Percentiles rank a stretch among this genome's conserved stretches.
Evolutionary conservation across 2,113 vertebrate genomes (phyloP).

Genomic region (Microtus oregoni): DNA sequence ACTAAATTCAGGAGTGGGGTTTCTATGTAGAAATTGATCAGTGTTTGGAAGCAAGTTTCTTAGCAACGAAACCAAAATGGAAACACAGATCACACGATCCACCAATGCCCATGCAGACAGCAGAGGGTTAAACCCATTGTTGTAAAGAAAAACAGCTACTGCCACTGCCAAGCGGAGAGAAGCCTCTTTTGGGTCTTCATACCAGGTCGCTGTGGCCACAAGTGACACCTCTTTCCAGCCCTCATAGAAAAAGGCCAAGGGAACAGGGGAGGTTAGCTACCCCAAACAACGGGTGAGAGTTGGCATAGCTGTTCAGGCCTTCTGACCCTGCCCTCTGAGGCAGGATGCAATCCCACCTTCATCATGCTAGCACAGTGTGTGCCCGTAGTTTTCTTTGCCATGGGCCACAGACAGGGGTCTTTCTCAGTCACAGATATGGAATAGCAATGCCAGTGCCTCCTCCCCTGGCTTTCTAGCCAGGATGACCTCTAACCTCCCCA

Average conservation of each 20-base stretch:
- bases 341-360: background rate
- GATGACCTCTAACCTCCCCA: background rate
- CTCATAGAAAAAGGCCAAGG: background rate
- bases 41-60: background rate
- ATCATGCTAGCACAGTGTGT: fast-evolving
- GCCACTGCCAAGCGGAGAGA: background rate
- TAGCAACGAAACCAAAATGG: constrained; percentile 2
- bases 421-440: background rate
- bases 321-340: background rate
- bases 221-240: background rate
- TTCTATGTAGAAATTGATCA: background rate
- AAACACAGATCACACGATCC: background rate
- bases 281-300: background rate
- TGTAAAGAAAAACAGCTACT: background rate
- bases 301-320: background rate
- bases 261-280: background rate
- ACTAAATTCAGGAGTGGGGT: background rate
- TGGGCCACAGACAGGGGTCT: background rate
- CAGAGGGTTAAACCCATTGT: background rate
- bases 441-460: background rate
- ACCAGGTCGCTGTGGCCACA: background rate
- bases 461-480: fast-evolving
- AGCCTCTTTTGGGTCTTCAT: background rate
- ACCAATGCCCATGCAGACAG: background rate
- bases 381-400: background rate